Evolutionary conservation across 2,888 invertebrate species (phyloP).

Genomic region (Agapetus fuscipes): DNA sequence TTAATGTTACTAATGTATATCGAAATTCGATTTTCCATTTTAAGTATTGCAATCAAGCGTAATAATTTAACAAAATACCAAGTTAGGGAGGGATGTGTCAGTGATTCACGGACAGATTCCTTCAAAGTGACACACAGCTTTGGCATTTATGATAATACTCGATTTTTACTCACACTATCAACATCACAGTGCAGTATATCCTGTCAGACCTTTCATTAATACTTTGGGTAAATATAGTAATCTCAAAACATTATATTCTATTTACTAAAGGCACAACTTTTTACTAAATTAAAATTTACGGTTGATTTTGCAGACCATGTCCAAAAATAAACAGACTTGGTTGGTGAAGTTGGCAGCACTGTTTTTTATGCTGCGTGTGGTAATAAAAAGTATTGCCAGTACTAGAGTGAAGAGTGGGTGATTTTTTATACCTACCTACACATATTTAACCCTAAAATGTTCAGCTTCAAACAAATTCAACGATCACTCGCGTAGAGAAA

Average conservation of each 20-base stretch:
- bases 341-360: neutral
- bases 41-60: conserved; percentile 7
- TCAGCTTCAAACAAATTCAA: too few relatives aligned
- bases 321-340: conserved; percentile 15
- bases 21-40: conserved; percentile 3
- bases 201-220: too few relatives aligned
- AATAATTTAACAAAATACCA: conserved; percentile 9
- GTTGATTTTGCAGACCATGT: conserved; percentile 5
- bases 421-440: too few relatives aligned
- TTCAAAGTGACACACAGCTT: too few relatives aligned
- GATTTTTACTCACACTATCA: conserved; percentile 8
- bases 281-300: too few relatives aligned
- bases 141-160: too few relatives aligned
- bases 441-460: too few relatives aligned
- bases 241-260: conserved; percentile 6
- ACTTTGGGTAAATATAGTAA: too few relatives aligned
- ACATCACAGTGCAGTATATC: conserved; percentile 10
- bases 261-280: conserved; percentile 12
- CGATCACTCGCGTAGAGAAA: too few relatives aligned
- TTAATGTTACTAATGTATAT: neutral
- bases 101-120: conserved; percentile 14
- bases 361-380: too few relatives aligned
- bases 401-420: too few relatives aligned
- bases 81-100: conserved; percentile 10
- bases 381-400: too few relatives aligned